Percentiles rank a stretch among this genome's conserved stretches.
Evolutionary conservation across 2,797 vertebrate species (phyloP).

Genomic region (Ctenopoma multispine): DNA sequence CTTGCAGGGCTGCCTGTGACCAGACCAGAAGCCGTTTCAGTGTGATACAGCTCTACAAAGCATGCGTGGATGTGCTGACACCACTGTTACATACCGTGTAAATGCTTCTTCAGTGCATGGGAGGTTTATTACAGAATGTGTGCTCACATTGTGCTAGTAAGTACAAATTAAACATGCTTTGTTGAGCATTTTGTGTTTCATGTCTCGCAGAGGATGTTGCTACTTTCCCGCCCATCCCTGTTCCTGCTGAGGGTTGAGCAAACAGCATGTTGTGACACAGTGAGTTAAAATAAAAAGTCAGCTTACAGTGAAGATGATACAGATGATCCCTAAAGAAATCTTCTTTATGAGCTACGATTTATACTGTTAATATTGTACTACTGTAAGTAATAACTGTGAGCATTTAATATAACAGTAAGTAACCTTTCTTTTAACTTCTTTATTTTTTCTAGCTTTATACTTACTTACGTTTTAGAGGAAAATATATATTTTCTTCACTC

Average conservation of each 20-base stretch:
- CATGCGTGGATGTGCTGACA: background rate
- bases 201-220: slow-evolving; percentile 6
- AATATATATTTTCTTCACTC: too few species aligned
- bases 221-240: background rate
- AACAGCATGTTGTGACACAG: slow-evolving; percentile 18
- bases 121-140: background rate
- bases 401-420: too few species aligned
- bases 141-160: background rate
- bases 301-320: slow-evolving; percentile 6
- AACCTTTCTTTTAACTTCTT: too few species aligned
- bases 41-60: background rate
- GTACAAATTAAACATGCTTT: slow-evolving; percentile 32
- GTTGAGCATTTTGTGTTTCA: slow-evolving; percentile 22
- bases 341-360: background rate
- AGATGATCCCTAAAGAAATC: slow-evolving; percentile 3
- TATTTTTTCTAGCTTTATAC: too few species aligned
- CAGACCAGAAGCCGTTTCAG: too few species aligned
- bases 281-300: slow-evolving; percentile 11
- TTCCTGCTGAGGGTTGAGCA: background rate
- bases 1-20: too few species aligned
- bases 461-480: too few species aligned
- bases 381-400: too few species aligned
- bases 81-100: background rate
- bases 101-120: background rate
- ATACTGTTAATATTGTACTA: too few species aligned